Base-by-base conservation (phyloP, 2,113 vertebrate genomes). In the Antennarius striatus region DNA sequence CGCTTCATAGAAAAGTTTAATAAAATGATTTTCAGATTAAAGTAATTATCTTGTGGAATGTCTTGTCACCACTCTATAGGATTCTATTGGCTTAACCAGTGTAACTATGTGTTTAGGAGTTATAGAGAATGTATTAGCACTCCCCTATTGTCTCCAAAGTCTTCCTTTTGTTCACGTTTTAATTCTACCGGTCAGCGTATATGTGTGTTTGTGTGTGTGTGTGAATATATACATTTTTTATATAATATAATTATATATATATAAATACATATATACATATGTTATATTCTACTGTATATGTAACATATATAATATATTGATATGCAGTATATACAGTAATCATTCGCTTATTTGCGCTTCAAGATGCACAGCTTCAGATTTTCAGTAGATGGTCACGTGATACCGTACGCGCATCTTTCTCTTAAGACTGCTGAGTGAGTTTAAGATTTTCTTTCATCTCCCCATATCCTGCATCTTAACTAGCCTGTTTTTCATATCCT, bases 361-460 rank as follows among this genome's bases (percentile, higher is more conserved):
- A 22, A 22, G 22, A 22, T 22, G 22, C 22, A 2, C 22, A 22
- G 22, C 22, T 22, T 22, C 22, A 22, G 22, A 22, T 22, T 22
- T 22, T 22, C 2, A 22, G 22, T 22, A 22, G 22, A n/a, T n/a
- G n/a, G n/a, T 2, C 22, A 2, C 22, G 22, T 22, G 22, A 22
- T 22, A n/a, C n/a, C n/a, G n/a, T n/a, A n/a, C n/a, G n/a, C n/a
- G n/a, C n/a, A n/a, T 36, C 32, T 36, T 59, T n/a, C 45, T 72
- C 56, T 66, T 75, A 22, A 15, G 80, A 71, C 61, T 58, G 46
- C 64, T 48, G 57, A 76, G 68, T 3, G 29, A 72, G 65, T 79
- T 71, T 76, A 83, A 87, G 76, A 15, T 17, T 57, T 81, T 68
- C 75, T 71, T 81, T 86, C 73, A 82, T 81, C 63, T 56, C 29